These are phyloP conservation scores for Lottia gigantea DNA, from an alignment of 2,888 invertebrate genomes.

Conservation along the genomic window DNA sequence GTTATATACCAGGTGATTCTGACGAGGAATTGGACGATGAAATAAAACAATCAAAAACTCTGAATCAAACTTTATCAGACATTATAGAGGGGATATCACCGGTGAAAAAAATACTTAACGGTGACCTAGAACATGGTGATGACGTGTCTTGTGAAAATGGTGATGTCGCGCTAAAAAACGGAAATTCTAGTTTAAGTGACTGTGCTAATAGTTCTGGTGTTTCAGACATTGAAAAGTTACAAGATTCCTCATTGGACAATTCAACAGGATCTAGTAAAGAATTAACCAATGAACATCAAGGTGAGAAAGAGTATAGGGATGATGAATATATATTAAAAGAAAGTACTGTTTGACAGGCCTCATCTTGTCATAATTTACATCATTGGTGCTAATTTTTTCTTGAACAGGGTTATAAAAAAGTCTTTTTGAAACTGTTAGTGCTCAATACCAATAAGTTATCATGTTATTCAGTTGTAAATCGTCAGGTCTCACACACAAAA, in stretches of 20 bases:
- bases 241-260: not conserved
- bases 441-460: too few relatives aligned
- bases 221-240: conserved; percentile 1
- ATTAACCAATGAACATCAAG: conserved; percentile 5
- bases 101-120: conserved; percentile 3
- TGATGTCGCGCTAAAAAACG: not conserved
- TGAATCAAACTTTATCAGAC: conserved; percentile 57
- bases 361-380: too few relatives aligned
- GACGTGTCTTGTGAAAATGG: conserved; percentile 13
- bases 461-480: too few relatives aligned
- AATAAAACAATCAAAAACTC: conserved; percentile 54
- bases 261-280: not conserved
- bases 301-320: conserved; percentile 8
- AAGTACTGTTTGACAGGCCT: conserved; percentile 16
- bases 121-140: not conserved
- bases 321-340: conserved; percentile 22
- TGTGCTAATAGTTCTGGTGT: not conserved
- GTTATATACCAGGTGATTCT: conserved; percentile 41
- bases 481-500: too few relatives aligned
- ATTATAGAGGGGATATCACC: conserved; percentile 51
- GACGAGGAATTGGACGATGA: conserved; percentile 50
- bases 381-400: too few relatives aligned
- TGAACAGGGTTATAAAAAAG: too few relatives aligned
- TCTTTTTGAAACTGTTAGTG: too few relatives aligned
- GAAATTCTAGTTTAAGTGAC: not conserved